Evolutionary conservation across 2,113 vertebrate species (phyloP), one percentile per base, ranked within the genome.

Genomic region (Channa argus): DNA sequence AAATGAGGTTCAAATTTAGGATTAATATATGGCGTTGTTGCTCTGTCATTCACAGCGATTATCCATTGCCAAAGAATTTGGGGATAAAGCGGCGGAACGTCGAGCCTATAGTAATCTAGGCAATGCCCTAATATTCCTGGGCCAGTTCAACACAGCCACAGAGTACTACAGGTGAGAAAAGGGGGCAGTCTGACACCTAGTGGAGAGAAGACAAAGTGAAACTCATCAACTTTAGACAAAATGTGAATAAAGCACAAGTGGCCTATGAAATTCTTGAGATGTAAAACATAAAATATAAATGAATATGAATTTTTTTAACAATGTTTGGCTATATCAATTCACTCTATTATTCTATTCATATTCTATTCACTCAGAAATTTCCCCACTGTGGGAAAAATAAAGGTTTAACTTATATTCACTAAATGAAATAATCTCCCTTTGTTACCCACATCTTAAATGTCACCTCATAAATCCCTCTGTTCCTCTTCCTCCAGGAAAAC

Each of bases 61-160:
- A 6, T 96, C 97, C 86, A 99, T 99, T 0, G 98, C 98, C 10
- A 99, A 99, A 92, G 98, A 99, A 80, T 99, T 99, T 44, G 98
- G 98, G 67, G 98, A 99, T 93, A 97, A 96, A 90, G 97, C 97
- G 0, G 98, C 98, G 0, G 98, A 99, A 84, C 87, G 97, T 62
- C 87, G 98, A 54, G 98, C 98, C 0, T 97, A 98, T 94, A 99
- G 97, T 92, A 99, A 99, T 86, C 93, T 99, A 39, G 98, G 98
- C 51, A 99, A 99, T 0, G 96, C 98, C 0, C 95, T 99, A 88
- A 95, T 99, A 89, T 98, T 99, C 93, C 93, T 98, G 9, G 96
- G 96, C 63, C 95, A 97, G 90, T 98, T 99, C 15, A 96, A 94
- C 68, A 88, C 97, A 49, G 96, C 98, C 0, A 96, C 97, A 0